Evolutionary conservation across 2,888 invertebrate species (phyloP).

Genomic region (Scaptomyza parva): DNA sequence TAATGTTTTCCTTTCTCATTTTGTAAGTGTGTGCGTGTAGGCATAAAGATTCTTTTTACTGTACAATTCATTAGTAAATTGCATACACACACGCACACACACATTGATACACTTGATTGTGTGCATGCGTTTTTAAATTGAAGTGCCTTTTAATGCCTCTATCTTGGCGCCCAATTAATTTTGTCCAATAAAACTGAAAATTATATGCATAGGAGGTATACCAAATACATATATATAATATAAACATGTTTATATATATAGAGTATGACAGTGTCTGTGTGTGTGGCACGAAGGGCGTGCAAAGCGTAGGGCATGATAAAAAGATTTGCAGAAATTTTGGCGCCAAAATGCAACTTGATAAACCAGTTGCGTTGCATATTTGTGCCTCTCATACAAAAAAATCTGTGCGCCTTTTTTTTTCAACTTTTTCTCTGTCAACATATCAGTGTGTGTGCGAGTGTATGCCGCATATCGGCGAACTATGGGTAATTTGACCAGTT

Average conservation of each 20-base stretch:
- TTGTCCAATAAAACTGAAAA: constrained; percentile 76
- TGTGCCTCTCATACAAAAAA: constrained; percentile 50
- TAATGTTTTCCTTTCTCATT: not conserved
- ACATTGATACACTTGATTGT: constrained; percentile 35
- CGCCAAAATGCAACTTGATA: constrained; percentile 82
- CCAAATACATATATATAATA: constrained; percentile 19
- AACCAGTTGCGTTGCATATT: constrained; percentile 79
- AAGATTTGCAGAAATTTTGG: constrained; percentile 83
- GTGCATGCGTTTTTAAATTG: constrained; percentile 45
- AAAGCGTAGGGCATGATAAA: constrained; percentile 64
- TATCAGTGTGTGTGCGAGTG: constrained; percentile 20
- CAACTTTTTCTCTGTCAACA: constrained; percentile 13
- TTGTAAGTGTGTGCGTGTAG: not conserved
- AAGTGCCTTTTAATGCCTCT: constrained; percentile 77
- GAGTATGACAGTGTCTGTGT: constrained; percentile 15
- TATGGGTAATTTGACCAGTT: too few relatives aligned
- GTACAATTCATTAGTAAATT: constrained; percentile 67
- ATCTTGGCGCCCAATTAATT: constrained; percentile 79
- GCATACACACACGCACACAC: constrained; percentile 10
- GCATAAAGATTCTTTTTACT: constrained; percentile 14
- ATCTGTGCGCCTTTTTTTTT: constrained; percentile 66
- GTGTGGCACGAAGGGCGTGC: constrained; percentile 67
- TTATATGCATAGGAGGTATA: constrained; percentile 68
- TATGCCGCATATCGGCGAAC: constrained; percentile 66
- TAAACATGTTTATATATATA: not conserved